phyloP scores from a whole-genome alignment of 2,797 vertebrate genomes.

The Myotis daubentonii region DNA sequence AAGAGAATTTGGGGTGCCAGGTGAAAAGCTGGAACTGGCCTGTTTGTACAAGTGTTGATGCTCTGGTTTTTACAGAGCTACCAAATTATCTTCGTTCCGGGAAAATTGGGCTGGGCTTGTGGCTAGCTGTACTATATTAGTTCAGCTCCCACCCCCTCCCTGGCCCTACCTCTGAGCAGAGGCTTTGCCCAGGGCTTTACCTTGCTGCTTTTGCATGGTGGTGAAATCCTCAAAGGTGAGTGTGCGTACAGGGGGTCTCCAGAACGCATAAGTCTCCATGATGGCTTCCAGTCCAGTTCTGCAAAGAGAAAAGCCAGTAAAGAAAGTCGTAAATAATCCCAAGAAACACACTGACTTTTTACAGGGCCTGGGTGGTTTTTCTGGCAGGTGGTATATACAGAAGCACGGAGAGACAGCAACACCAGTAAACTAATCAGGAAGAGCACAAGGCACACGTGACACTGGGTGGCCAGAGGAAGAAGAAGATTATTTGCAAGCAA shows the following conservation, averaged over 20 bases:
- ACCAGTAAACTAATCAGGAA: constrained; percentile 39
- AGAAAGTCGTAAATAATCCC: not conserved
- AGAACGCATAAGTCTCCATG: constrained; percentile 99
- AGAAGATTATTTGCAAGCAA: not conserved
- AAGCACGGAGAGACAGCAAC: not conserved
- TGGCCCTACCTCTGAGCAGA: not conserved
- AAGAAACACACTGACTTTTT: not conserved
- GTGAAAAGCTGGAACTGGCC: not conserved
- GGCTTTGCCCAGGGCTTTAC: constrained; percentile 81
- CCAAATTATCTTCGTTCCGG: not conserved
- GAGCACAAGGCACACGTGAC: accelerated
- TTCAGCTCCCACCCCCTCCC: not conserved
- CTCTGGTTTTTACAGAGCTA: constrained; percentile 10
- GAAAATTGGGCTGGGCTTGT: not conserved
- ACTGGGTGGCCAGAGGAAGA: not conserved
- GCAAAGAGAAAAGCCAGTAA: constrained; percentile 65
- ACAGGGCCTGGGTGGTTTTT: constrained; percentile 8
- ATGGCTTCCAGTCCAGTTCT: constrained; percentile 99
- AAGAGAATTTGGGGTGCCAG: not conserved
- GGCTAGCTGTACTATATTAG: accelerated
- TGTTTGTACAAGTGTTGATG: not conserved
- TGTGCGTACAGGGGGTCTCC: constrained; percentile 98
- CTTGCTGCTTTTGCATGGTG: constrained; percentile 99
- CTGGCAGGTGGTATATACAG: not conserved
- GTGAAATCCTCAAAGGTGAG: constrained; percentile 99